Evolutionary conservation across 2,113 vertebrate species (phyloP), one percentile per base, ranked within the genome.

Genomic region (Macroglossus sobrinus): DNA sequence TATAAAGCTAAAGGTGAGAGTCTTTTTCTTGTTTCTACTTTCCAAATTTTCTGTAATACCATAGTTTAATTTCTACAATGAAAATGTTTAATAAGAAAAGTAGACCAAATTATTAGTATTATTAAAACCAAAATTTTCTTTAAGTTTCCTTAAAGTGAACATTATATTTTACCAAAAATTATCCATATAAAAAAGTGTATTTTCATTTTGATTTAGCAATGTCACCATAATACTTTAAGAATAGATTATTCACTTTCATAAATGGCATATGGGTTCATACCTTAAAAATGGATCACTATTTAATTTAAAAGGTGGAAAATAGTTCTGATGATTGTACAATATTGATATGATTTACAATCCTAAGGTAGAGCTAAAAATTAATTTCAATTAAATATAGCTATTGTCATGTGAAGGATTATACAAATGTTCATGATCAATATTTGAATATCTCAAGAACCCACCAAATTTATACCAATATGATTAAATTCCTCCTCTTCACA

Each of bases 51-150:
- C 68, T 75, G 4, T 66, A 14, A 72, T 28, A 79, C 3, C 0
- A 22, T n/a, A 76, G 10, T n/a, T 76, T 80, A 79, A 55, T 11
- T 87, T 80, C 64, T 69, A 69, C 53, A 68, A 50, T 26, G 19
- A 75, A 93, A 86, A 91, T 87, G 3, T 81, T 68, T 86, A 61
- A 81, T 43, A 80, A 80, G 59, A 91, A 94, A 79, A 68, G 8
- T 85, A 38, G 15, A 57, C 19, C 53, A 45, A 71, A 78, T 79
- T 45, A 84, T 89, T 79, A 75, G 21, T 89, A 63, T 38, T 57
- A 50, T 53, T 33, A 74, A 80, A 72, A 57, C 7, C 40, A 84
- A 89, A 57, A 61, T 80, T 61, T 74, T 59, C 28, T 59, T 79
- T 80, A 57, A 50, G 18, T 69, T 81, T 69, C 2, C 26, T 72